Evolutionary conservation across 2,113 vertebrate species (phyloP), one percentile per base, ranked within the genome.

Genomic region (Meleagris gallopavo): DNA sequence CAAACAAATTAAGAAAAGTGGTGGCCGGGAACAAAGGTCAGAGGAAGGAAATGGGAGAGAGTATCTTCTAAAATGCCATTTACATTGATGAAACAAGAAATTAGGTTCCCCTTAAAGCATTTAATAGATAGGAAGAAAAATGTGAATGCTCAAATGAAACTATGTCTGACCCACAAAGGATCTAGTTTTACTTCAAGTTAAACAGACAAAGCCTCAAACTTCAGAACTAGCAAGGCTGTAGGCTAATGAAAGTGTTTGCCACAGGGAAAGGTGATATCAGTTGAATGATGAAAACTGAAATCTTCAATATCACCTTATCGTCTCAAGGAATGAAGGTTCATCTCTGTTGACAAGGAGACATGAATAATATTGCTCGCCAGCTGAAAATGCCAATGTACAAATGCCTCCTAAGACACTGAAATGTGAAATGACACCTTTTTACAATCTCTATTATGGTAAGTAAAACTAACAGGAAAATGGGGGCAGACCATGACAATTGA

Each of bases 401-500:
- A 4, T 15, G 54, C 30, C 25, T 60, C 27, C 36, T 84, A 73
- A 79, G 71, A 7, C 34, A n/a, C 0, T 55, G 41, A 60, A 58
- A 24, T 30, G 45, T 24, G 52, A 82, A 75, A 60, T 65, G 38
- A 52, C 32, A n/a, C 2, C 11, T 76, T 14, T 55, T 74, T 61
- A 30, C 15, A n/a, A 8, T 17, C 21, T 67, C 34, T 34, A 32
- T 24, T 62, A 27, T 16, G 17, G n/a, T 27, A 16, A 84, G 9
- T 9, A 38, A 30, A 93, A 66, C 50, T 67, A 72, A 74, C 25
- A 57, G 38, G 62, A 79, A 76, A 79, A n/a, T 8, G 13, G 12
- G 14, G 9, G 17, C 20, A 89, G 11, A 72, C 5, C 12, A 40
- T 0, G 0, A 5, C 12, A 82, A 50, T 6, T 22, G 41, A 27